Evolutionary conservation across 2,113 vertebrate genomes (phyloP), one percentile per base, ranked within the genome.

Genomic region (Oryctolagus cuniculus): DNA sequence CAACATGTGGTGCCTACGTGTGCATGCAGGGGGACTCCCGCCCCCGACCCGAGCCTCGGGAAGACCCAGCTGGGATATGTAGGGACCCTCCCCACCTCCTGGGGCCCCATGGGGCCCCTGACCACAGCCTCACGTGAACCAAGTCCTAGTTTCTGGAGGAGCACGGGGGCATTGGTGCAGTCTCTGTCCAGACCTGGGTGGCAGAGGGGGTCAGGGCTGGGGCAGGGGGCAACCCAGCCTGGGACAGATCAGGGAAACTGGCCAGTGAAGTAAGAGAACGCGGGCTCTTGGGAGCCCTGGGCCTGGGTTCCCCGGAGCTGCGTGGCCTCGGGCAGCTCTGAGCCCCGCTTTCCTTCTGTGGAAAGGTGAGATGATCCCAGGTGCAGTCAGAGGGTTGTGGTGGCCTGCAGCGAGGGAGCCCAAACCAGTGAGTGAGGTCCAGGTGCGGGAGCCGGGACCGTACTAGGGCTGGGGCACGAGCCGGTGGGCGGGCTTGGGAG

Each of bases 341-440:
- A 94, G 78, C 53, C 25, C 91, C 6, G 12, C 61, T 79, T 87
- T 89, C 79, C 67, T 89, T 61, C 49, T 66, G 34, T 83, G 17
- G 29, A 51, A 93, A 89, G n/a, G n/a, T 34, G 17, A 69, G 1
- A 10, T 29, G 53, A 90, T 80, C 29, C 10, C 2, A 2, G 31
- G 38, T 38, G 44, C 72, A 55, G 22, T 21, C 49, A 44, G 61
- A 74, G 70, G 31, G 31, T 66, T 38, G 15, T 64, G 49, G 15
- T 64, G 49, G 34, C 9, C 36, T 10, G 0, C 44, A 6, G 55
- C n/a, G 31, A 36, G 44, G 44, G 44, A 44, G 7, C 44, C 44
- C 44, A 44, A 44, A 44, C 44, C 44, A 44, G 44, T 44, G 44
- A 44, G 44, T 44, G 44, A 44, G 44, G 44, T 7, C 44, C 44